Conservation (phyloP, 2,113 vertebrate species). For the Picathartes gymnocephalus region DNA sequence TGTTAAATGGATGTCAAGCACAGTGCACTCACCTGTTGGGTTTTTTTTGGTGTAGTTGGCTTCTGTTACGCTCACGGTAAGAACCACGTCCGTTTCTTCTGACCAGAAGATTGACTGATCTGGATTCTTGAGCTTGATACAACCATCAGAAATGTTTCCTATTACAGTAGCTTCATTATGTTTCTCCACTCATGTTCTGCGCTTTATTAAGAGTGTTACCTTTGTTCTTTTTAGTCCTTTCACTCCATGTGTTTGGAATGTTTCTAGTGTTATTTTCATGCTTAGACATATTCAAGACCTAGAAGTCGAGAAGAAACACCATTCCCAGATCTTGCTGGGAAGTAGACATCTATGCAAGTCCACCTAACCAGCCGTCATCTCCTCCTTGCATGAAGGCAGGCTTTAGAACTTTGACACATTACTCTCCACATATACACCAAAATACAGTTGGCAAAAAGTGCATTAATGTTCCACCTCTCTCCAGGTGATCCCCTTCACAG, state of each 20-base stretch:
- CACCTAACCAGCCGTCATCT: background rate
- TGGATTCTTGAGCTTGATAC: background rate
- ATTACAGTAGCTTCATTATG: background rate
- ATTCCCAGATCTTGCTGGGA: background rate
- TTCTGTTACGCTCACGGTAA: background rate
- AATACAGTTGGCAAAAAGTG: background rate
- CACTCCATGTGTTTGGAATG: background rate
- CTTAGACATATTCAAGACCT: background rate
- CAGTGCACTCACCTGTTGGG: conserved; percentile 69
- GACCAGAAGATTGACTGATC: background rate
- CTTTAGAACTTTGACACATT: background rate
- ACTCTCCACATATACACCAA: background rate
- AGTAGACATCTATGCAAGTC: background rate
- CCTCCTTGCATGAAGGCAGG: background rate
- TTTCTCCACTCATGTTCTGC: background rate
- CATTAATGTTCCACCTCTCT: background rate
- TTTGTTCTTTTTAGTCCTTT: background rate
- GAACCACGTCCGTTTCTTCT: background rate
- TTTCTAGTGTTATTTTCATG: background rate
- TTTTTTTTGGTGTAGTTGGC: background rate
- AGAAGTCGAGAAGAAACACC: background rate
- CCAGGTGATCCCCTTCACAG: background rate
- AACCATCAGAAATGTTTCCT: background rate
- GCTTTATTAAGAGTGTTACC: background rate
- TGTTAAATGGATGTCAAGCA: conserved; percentile 39